These are phyloP conservation scores for Buteo buteo DNA, from an alignment of 2,113 vertebrate species.

Conservation along the genomic window DNA sequence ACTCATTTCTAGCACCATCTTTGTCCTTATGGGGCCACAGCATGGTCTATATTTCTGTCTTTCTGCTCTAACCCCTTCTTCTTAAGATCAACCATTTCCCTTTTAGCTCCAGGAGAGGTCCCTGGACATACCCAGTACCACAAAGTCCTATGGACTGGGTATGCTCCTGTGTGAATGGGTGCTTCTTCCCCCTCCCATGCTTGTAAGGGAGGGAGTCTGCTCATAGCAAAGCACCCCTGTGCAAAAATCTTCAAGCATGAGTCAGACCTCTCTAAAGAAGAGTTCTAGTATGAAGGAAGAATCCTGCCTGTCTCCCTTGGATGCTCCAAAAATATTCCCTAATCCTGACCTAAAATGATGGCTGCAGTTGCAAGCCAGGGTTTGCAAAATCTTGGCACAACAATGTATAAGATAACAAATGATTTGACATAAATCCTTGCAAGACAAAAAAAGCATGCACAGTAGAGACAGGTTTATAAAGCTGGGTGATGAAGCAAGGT, in stretches of 20 bases:
- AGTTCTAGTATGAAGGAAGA: neutral
- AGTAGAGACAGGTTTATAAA: neutral
- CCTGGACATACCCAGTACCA: neutral
- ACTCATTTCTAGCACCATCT: neutral
- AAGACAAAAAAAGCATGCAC: neutral
- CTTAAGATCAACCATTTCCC: neutral
- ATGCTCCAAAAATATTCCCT: neutral
- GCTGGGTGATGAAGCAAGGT: neutral
- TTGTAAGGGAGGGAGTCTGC: neutral
- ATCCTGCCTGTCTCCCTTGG: neutral
- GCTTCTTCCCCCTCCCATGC: neutral
- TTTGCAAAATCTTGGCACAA: conserved; percentile 36
- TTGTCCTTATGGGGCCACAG: neutral
- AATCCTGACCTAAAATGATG: neutral
- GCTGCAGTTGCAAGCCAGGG: neutral
- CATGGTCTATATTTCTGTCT: neutral
- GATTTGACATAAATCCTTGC: conserved; percentile 30
- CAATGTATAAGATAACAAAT: neutral
- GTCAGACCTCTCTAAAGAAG: neutral
- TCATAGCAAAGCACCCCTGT: neutral
- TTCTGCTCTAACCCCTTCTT: neutral
- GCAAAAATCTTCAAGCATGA: neutral
- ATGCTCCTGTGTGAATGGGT: neutral
- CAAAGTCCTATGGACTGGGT: neutral
- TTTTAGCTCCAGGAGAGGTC: neutral